Evolutionary conservation across 2,888 invertebrate species (phyloP).

Genomic region (Melipona bicolor): DNA sequence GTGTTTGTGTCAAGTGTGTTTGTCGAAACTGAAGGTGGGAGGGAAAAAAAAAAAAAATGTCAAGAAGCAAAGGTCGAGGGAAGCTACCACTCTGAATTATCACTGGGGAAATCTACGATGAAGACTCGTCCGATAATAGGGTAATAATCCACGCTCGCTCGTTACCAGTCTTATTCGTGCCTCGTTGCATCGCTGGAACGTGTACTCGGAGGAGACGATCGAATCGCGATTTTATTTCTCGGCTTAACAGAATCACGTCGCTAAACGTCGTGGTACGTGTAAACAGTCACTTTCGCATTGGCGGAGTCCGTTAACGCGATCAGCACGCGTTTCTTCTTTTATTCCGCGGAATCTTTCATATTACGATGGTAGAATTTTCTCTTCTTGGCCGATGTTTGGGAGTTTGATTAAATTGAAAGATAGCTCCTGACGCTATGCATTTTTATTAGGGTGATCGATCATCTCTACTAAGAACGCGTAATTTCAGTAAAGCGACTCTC

Average conservation of each 20-base stretch:
- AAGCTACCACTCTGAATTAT: conserved; percentile 36
- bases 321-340: not conserved
- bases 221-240: not conserved
- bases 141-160: not conserved
- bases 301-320: not conserved
- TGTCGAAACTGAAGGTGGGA: conserved; percentile 21
- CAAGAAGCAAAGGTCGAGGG: conserved; percentile 42
- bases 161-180: not conserved
- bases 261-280: not conserved
- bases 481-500: not conserved
- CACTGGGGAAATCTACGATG: not conserved
- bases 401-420: not conserved
- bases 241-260: not conserved
- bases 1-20: conserved; percentile 44
- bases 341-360: not conserved
- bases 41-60: not conserved
- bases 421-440: not conserved
- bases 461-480: not conserved
- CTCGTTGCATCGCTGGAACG: not conserved
- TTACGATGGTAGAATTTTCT: not conserved
- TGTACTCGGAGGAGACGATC: not conserved
- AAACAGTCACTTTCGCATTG: not conserved
- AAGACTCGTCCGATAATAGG: not conserved
- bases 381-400: not conserved
- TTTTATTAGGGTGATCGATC: not conserved